Evolutionary conservation across 1,140 invertebrate genomes (phyloP), one percentile per base, ranked within the genome.

Genomic region (Panulirus ornatus): DNA sequence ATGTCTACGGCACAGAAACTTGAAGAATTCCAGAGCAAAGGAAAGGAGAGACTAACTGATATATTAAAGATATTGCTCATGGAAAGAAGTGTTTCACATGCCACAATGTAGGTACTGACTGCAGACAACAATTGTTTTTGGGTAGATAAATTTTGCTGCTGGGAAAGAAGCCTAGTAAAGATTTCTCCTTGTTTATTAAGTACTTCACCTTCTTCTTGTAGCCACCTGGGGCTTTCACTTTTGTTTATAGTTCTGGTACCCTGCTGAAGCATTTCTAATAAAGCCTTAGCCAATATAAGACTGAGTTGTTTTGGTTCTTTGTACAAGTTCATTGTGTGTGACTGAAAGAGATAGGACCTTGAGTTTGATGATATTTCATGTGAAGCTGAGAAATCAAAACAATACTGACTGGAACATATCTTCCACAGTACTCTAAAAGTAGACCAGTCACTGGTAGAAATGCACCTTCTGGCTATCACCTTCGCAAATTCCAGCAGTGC

Each of bases 241-340:
- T 22, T 9, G 40, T 1, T 42, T n/a, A 40, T 19, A 30, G 0
- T 34, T 36, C 30, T 47, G 47, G 42, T n/a, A 14, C 38, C 2
- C 47, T 54, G n/a, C 44, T 36, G 8, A 5, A 58, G 27, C 30
- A 36, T 40, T 14, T 75, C 34, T 63, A 82, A 54, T n/a, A 89
- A 27, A 30, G 79, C 78, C n/a, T 44, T 36, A 34, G 78, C 71
- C n/a, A 83, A 51, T 22, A 40, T 58, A 22, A 47, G 5, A 42
- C 78, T 89, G 0, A 82, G 14, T 22, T 85, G 54, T 51, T 58
- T 79, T n/a, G 82, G 88, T 63, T 90, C 88, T 27, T 79, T 66
- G 40, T 90, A 90, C 38, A 85, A 90, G 58, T 90, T 90, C 38
- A 84, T 51, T 9, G 88, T 36, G 27, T 90, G 88, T 58, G 88